Evolutionary conservation across 2,888 invertebrate genomes (phyloP), one percentile per base, ranked within the genome.

Genomic region (Eristalinus aeneus): DNA sequence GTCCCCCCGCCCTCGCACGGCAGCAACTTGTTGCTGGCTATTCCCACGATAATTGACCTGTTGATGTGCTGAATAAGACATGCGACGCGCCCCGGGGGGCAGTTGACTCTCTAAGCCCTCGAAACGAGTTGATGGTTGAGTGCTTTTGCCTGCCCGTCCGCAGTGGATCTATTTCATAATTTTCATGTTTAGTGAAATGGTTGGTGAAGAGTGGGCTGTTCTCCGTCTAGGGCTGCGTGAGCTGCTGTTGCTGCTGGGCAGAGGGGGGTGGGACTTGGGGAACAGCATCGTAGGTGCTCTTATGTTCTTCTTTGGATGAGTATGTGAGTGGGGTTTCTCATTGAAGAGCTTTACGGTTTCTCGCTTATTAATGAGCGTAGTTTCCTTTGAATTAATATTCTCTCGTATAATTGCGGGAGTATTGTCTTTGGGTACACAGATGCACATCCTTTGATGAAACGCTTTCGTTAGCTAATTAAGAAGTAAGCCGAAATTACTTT

Each of bases 21-120:
- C 22, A 58, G 63, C 72, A 72, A 76, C 76, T 85, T 85, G 85
- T 85, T 67, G 81, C 72, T 69, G 63, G 46, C 20, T 74, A 73
- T 85, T 76, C 81, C 81, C 85, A 81, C 73, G 85, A 73, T 81
- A 85, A 85, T 85, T 85, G 85, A 85, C 85, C 85, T 85, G 85
- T 85, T 81, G 85, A 85, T 85, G 76, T 85, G 85, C 76, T 81
- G 81, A 85, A 85, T 73, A 85, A 85, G 81, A 77, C 81, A 85
- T 81, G 73, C 81, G 76, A 81, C 85, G 76, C 54, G 81, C 69
- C 76, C 54, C 73, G 53, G 23, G 81, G 76, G 72, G 46, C 71
- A 80, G 76, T 60, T 68, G 76, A 81, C 76, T 85, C 68, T 68
- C 73, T 81, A 76, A 85, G 85, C 72, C 76, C 71, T 80, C 71